These are phyloP conservation scores for Myripristis jacobus DNA, from an alignment of 2,797 vertebrate genomes.

Conservation along the genomic window DNA sequence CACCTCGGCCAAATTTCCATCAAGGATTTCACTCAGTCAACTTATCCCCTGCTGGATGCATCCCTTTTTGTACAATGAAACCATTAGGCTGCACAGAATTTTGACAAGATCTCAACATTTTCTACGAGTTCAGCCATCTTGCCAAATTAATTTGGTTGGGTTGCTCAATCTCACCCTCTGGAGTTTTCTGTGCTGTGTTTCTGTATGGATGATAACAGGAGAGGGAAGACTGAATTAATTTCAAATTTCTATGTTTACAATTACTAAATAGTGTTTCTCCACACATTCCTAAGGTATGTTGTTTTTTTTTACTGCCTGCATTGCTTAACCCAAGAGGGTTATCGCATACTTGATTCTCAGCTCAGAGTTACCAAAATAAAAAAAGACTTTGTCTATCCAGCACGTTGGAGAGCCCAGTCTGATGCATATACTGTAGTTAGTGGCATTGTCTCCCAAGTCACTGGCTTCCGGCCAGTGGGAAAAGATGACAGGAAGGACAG, in stretches of 20 bases:
- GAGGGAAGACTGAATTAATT: slow-evolving; percentile 19
- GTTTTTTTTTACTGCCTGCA: background rate
- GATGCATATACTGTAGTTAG: slow-evolving; percentile 29
- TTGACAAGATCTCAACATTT: slow-evolving; percentile 70
- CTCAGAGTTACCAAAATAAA: slow-evolving; percentile 42
- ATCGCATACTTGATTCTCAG: slow-evolving; percentile 1
- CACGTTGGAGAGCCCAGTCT: slow-evolving; percentile 28
- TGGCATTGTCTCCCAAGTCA: slow-evolving; percentile 44
- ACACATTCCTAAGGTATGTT: background rate
- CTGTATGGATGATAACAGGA: slow-evolving; percentile 28
- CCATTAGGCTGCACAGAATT: slow-evolving; percentile 80
- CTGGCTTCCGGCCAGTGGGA: slow-evolving; percentile 55
- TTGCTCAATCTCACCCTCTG: slow-evolving; percentile 71
- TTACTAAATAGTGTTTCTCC: background rate
- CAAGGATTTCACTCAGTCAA: too few relatives aligned
- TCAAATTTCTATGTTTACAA: slow-evolving; percentile 6
- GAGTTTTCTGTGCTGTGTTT: slow-evolving; percentile 48
- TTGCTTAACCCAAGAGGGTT: background rate
- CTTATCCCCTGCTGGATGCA: slow-evolving; percentile 16
- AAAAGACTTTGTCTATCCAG: slow-evolving; percentile 14
- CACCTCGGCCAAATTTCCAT: too few relatives aligned
- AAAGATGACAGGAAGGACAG: slow-evolving; percentile 66
- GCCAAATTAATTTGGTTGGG: slow-evolving; percentile 77
- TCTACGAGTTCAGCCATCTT: slow-evolving; percentile 63
- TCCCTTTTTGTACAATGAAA: slow-evolving; percentile 71